Base-by-base conservation (phyloP, 2,888 invertebrate genomes). In the Mythimna lalbum region DNA sequence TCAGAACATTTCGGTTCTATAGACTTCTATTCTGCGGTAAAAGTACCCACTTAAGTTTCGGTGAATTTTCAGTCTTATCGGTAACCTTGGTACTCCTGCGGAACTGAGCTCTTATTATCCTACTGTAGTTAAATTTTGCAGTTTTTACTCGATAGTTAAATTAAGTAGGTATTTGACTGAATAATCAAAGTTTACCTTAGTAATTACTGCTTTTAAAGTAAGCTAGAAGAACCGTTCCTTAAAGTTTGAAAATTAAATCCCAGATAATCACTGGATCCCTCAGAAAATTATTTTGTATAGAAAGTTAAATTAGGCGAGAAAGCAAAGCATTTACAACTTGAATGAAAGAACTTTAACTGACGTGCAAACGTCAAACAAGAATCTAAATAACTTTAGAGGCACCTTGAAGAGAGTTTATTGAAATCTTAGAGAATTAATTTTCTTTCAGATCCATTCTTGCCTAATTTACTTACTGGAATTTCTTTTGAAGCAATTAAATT, bases 281-380 rank as follows among this genome's bases (percentile, higher is more conserved):
- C 60, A 68, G 75, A 69, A 76, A 81, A 81, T 83, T 55, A 78
- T 69, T 55, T 76, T 69, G 70, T 68, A 75, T 73, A 75, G 62
- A 82, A 85, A 85, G 82, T 85, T 85, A 76, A 85, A 85, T 85
- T 82, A 76, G 72, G 56, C 69, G 52, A 67, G 73, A 77, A 80
- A 81, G 76, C 76, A 74, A 81, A 72, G 70, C 76, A 70, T 79
- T 84, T 73, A 77, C 53, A 84, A 84, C 65, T 80, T 73, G 47
- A 68, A 76, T 73, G 60, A 69, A 85, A 80, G 71, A 82, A 82
- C 63, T 80, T 82, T 53, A 78, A 77, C 74, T 80, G 78, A 78
- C 83, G 74, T 80, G 63, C 59, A 78, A 78, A 83, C 76, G 85
- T 83, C 83, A 81, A 81, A 81, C 78, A 76, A 78, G 72, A 80